These are phyloP conservation scores for Ceraclea dissimilis DNA, from an alignment of 2,888 invertebrate species.

Conservation along the genomic window DNA sequence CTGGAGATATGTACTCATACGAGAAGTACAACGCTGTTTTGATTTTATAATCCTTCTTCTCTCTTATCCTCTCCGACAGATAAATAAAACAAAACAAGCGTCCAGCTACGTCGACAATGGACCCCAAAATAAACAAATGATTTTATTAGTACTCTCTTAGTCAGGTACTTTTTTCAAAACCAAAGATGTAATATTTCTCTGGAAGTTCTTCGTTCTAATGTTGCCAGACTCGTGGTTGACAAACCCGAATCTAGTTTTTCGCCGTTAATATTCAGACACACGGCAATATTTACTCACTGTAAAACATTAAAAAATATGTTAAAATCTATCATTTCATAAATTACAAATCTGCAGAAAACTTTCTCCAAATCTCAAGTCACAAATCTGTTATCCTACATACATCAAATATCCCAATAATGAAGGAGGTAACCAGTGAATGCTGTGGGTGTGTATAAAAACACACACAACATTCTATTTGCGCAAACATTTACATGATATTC, in stretches of 20 bases:
- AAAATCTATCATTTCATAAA: no score
- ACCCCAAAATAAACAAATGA: constrained; percentile 25
- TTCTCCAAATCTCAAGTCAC: no score
- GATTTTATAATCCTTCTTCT: constrained; percentile 30
- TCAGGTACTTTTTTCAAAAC: constrained; percentile 19
- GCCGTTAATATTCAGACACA: no score
- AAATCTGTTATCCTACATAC: no score
- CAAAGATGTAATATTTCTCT: background rate
- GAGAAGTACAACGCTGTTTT: constrained; percentile 34
- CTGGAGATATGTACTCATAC: background rate
- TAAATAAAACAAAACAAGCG: constrained; percentile 41
- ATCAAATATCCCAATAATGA: no score
- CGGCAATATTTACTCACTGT: background rate
- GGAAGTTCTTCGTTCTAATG: background rate
- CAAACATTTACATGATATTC: no score
- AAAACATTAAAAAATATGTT: background rate
- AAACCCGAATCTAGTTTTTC: background rate
- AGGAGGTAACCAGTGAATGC: no score
- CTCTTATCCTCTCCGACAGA: background rate
- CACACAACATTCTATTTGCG: no score
- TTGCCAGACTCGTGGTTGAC: background rate
- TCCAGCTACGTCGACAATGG: constrained; percentile 37
- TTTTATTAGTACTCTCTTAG: constrained; percentile 16
- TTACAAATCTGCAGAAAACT: no score
- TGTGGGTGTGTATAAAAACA: no score